A percentile compares a stretch with the other conserved stretches of the same genome.
Conservation (phyloP, 2,113 vertebrate species). For the Charina bottae region DNA sequence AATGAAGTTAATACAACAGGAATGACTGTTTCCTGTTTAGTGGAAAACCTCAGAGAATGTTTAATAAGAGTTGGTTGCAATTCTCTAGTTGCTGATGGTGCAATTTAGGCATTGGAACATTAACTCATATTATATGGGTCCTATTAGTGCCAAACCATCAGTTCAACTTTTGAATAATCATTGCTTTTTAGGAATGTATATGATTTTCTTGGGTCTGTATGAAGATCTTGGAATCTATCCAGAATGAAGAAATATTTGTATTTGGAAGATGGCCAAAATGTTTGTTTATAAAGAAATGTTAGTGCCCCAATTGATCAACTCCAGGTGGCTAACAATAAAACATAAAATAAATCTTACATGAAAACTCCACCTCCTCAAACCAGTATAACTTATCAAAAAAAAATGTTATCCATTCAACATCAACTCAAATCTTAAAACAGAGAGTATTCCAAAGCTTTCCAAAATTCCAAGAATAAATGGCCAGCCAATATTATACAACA, state of each 20-base stretch:
- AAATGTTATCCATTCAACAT: background rate
- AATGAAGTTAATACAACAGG: background rate
- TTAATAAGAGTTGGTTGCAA: background rate
- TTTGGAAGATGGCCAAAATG: background rate
- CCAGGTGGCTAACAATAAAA: no score
- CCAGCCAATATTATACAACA: background rate
- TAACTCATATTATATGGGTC: background rate
- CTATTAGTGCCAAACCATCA: background rate
- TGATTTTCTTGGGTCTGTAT: background rate
- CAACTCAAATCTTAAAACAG: background rate
- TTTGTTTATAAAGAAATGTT: background rate
- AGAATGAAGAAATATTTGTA: background rate
- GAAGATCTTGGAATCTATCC: background rate
- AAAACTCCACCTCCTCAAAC: background rate
- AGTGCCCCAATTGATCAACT: background rate
- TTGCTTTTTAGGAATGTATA: background rate
- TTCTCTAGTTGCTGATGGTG: background rate
- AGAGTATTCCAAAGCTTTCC: background rate
- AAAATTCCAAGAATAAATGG: background rate
- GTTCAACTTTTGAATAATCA: background rate
- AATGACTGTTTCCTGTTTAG: background rate
- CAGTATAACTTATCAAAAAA: background rate
- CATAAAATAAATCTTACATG: background rate
- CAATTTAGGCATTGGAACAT: background rate
- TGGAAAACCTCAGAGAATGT: background rate